Evolutionary conservation across 1,140 invertebrate species (phyloP).

Genomic region (Linepithema humile): DNA sequence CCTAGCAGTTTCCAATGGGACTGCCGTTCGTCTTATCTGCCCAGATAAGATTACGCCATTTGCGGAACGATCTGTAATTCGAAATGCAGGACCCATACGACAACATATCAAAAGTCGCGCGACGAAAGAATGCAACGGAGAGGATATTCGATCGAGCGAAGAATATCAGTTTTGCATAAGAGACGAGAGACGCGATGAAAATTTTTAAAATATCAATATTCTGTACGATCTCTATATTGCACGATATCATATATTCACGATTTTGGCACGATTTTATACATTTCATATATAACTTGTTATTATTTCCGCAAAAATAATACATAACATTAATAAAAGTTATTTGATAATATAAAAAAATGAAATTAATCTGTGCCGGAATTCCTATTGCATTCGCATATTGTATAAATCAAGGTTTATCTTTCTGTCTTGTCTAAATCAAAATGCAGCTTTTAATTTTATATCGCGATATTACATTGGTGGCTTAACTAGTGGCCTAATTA

Average conservation of each 20-base stretch:
- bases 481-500: conserved; percentile 74
- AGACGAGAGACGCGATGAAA: not conserved
- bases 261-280: too few species aligned
- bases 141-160: not conserved
- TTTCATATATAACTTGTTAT: not conserved
- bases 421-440: conserved; percentile 7
- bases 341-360: not conserved
- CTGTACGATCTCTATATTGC: not conserved
- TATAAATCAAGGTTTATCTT: not conserved
- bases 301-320: not conserved
- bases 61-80: conserved; percentile 35
- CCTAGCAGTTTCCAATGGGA: conserved; percentile 69
- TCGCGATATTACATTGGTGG: conserved; percentile 53
- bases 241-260: not conserved
- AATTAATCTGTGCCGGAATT: not conserved
- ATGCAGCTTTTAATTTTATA: conserved; percentile 69
- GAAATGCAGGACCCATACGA: conserved; percentile 27
- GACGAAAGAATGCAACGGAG: not conserved
- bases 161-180: not conserved
- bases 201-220: not conserved
- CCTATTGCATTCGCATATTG: not conserved
- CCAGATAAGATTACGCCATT: conserved; percentile 63
- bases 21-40: conserved; percentile 62
- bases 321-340: not conserved
- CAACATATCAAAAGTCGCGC: conserved; percentile 36